Conservation (phyloP, 2,888 invertebrate genomes). For the Acanthosepion lycidas region DNA sequence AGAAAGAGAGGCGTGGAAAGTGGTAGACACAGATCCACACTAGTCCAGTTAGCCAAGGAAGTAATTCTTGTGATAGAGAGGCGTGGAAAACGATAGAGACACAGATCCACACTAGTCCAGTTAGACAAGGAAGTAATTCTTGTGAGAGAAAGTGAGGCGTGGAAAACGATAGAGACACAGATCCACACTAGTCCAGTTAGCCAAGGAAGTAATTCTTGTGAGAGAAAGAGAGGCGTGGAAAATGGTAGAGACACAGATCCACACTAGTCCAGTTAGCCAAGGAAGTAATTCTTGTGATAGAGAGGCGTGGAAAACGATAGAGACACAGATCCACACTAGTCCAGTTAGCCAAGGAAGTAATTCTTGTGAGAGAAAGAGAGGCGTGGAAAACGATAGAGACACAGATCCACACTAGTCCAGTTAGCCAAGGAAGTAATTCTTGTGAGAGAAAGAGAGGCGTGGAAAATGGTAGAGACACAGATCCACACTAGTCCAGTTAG, state of each 20-base stretch:
- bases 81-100: background rate
- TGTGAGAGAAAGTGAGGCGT: background rate
- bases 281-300: background rate
- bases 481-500: background rate
- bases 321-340: background rate
- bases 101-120: background rate
- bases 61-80: background rate
- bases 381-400: background rate
- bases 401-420: background rate
- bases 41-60: background rate
- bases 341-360: background rate
- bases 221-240: too few species aligned
- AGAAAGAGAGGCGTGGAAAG: too few species aligned
- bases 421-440: slow-evolving; percentile 8
- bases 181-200: background rate
- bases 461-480: too few species aligned
- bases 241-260: background rate
- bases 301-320: too few species aligned
- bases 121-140: background rate
- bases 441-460: background rate
- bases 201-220: background rate
- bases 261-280: background rate
- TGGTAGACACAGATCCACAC: background rate
- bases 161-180: too few species aligned
- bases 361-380: background rate